Evolutionary conservation across 2,888 invertebrate genomes (phyloP), one percentile per base, ranked within the genome.

Genomic region (Muschampia plurimacula): DNA sequence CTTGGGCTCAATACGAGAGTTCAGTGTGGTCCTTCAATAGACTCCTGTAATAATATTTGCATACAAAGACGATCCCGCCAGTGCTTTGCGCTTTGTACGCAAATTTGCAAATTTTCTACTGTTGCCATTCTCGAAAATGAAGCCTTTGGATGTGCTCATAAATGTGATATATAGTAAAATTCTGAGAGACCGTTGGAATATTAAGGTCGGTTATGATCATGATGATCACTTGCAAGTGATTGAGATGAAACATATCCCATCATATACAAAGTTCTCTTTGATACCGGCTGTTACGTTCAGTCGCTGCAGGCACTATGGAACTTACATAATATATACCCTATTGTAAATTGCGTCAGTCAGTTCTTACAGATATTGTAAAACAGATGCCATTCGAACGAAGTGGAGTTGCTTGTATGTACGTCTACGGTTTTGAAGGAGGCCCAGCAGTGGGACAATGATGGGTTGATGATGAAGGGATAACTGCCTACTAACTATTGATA

Each of bases 21-120:
- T 87, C 83, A 76, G 84, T 86, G 84, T 85, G 86, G 88, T 88
- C 87, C 87, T 88, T 89, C 87, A 85, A 88, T 88, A 87, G 86
- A 86, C 86, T 86, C 83, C 83, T 83, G 84, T 86, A 90, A 89
- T 89, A 90, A 87, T 88, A 91, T 90, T 91, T 90, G 89, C 91
- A 91, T 91, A 88, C 83, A 90, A 90, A 90, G 87, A 86, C 86
- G 86, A 87, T 89, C 82, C 82, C 83, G 80, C 81, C 82, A 81
- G 85, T 85, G 81, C 84, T 86, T 84, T 84, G 84, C 84, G 84
- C 87, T 89, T 87, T 86, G 86, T 87, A 87, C 86, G 87, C 86
- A 87, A 88, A 89, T 89, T 89, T 84, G 84, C 83, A 88, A 87
- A 88, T 88, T 84, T 85, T 85, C 83, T 82, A 83, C 84, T 84